Conservation (phyloP, 2,113 vertebrate genomes). For the Aphelocoma coerulescens region DNA sequence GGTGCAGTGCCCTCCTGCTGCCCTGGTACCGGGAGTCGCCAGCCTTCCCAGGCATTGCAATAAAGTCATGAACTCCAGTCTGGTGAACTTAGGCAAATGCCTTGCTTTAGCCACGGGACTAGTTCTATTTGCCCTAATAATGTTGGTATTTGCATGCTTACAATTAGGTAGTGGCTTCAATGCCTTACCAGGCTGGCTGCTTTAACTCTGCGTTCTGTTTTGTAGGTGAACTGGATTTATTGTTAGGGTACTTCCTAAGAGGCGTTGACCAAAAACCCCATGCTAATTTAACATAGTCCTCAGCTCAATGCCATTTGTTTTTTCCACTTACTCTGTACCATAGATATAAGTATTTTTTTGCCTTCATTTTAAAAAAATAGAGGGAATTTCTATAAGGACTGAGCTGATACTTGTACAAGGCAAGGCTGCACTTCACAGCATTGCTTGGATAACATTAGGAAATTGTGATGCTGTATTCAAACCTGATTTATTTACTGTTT, state of each 20-base stretch:
- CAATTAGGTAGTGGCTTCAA: not conserved
- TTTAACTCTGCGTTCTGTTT: not conserved
- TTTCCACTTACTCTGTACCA: not conserved
- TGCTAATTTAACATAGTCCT: not conserved
- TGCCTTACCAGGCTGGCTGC: not conserved
- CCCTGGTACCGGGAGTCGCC: accelerated
- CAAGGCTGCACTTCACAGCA: not conserved
- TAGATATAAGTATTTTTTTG: not conserved
- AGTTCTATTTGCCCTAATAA: not conserved
- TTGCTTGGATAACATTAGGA: not conserved
- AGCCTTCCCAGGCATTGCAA: not conserved
- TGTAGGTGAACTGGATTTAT: not conserved
- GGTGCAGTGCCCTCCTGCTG: not conserved
- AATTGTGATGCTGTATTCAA: not conserved
- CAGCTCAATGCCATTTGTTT: not conserved
- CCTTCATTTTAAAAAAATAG: not conserved
- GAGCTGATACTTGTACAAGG: not conserved
- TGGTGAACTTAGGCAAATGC: not conserved
- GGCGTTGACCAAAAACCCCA: accelerated
- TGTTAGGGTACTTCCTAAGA: not conserved
- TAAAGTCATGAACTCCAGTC: not conserved
- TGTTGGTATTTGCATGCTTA: not conserved
- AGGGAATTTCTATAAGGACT: not conserved
- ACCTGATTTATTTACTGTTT: not conserved
- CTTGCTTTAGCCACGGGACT: not conserved